Percentiles rank a stretch among this genome's conserved stretches.
Conservation (phyloP, 2,888 invertebrate species). For the Trileptium ribeirensis region DNA sequence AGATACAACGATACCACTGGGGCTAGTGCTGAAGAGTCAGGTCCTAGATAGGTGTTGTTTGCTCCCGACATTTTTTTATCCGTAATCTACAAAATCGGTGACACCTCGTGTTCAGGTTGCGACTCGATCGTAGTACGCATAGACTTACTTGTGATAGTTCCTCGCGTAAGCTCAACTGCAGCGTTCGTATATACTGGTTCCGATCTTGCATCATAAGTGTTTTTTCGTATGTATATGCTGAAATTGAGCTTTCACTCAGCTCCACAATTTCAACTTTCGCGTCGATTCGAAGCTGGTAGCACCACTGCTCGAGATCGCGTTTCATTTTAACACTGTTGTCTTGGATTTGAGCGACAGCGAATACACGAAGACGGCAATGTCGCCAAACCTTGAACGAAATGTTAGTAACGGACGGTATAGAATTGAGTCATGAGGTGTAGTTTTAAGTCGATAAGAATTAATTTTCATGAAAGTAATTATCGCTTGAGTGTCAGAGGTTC, state of each 20-base stretch:
- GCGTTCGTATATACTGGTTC: constrained; percentile 86
- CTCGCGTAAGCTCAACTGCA: constrained; percentile 78
- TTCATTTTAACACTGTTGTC: constrained; percentile 99
- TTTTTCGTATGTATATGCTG: constrained; percentile 95
- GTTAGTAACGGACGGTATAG: no score
- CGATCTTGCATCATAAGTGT: constrained; percentile 98
- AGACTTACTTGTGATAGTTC: constrained; percentile 58
- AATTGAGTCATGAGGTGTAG: no score
- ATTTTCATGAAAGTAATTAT: no score
- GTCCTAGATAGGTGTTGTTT: no score
- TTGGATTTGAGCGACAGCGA: constrained; percentile 97
- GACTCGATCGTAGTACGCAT: no score
- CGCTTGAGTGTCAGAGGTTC: no score
- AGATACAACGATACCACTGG: no score
- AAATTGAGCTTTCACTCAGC: constrained; percentile 92
- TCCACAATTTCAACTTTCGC: constrained; percentile 65
- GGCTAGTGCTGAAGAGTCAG: no score
- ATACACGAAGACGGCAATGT: constrained; percentile 94
- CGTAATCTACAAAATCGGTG: no score
- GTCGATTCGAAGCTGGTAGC: constrained; percentile 85
- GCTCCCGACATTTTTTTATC: no score
- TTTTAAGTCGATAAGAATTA: no score
- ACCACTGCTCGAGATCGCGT: constrained; percentile 90
- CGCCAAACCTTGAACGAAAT: constrained; percentile 75
- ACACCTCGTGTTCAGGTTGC: no score